Evolutionary conservation across 2,888 invertebrate genomes (phyloP), one percentile per base, ranked within the genome.

Genomic region (Ochropleura leucogaster): DNA sequence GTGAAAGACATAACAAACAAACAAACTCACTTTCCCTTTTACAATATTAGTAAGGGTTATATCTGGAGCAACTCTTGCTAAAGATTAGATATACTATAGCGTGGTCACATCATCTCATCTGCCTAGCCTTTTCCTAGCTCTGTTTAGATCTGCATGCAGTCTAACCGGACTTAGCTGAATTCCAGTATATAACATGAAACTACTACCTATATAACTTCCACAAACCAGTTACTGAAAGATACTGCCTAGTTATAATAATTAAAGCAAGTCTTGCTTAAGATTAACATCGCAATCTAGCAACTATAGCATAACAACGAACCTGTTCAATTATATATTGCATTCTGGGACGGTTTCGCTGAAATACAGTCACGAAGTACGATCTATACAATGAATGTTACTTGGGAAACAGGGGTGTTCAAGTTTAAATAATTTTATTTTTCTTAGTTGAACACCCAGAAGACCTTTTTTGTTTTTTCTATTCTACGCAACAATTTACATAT

Each of bases 311-410:
- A 20, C 62, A 62, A 76, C 67, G n/a, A 67, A 74, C 67, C 49
- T 44, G 60, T 57, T 53, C 64, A 77, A 83, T 77, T 75, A 83
- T 75, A 83, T 62, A 18, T 68, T 78, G 65, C 84, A 85, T 85
- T 75, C 76, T 79, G 51, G 68, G 20, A 53, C 84, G 20, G 57
- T 74, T 71, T 51, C 53, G 30, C 16, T 55, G 57, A 82, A 73
- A 76, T 69, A 20, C 68, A 68, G 81, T 68, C 72, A 82, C 72
- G 77, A 68, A 66, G 0, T 57, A 44, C 64, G n/a, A 20, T 78
- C 18, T 63, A 72, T 49, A 55, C 44, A 79, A 20, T 44, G 16
- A 57, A 16, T 40, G 18, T 1, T 71, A 44, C 40, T 71, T 44
- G 12, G 14, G n/a, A 49, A 62, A 55, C 3, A 55, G 14, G n/a